Conservation (phyloP, 2,888 invertebrate genomes). For the Polylopha cassiicola region DNA sequence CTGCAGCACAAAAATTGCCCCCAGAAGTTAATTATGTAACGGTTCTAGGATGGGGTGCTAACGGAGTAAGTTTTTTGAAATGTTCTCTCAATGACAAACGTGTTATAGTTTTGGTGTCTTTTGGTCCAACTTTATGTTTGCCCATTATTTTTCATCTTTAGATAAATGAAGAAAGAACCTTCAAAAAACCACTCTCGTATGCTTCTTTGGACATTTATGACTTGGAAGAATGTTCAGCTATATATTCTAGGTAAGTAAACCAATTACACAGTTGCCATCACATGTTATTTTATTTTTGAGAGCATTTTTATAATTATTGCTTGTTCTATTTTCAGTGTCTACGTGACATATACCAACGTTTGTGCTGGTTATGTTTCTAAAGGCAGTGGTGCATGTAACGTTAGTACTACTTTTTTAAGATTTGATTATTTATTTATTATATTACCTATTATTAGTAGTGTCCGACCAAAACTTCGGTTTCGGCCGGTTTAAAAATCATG, state of each 20-base stretch:
- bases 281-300: too few relatives aligned
- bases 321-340: conserved; percentile 35
- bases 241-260: conserved; percentile 36
- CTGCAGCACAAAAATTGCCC: conserved; percentile 11
- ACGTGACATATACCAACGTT: conserved; percentile 35
- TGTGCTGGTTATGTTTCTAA: conserved; percentile 35
- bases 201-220: conserved; percentile 30
- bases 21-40: conserved; percentile 23
- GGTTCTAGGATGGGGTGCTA: conserved; percentile 44
- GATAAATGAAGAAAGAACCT: too few relatives aligned
- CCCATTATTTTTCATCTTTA: too few relatives aligned
- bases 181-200: conserved; percentile 24
- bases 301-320: too few relatives aligned
- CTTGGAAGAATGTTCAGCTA: conserved; percentile 30
- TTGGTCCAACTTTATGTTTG: too few relatives aligned
- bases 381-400: conserved; percentile 40
- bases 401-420: conserved; percentile 25
- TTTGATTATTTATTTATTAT: not conserved
- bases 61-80: conserved; percentile 28
- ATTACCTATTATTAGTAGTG: not conserved
- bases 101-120: too few relatives aligned
- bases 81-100: too few relatives aligned
- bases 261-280: too few relatives aligned
- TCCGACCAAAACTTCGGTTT: not conserved
- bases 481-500: not conserved